Evolutionary conservation across 2,888 invertebrate species (phyloP), one percentile per base, ranked within the genome.

Genomic region (Chaetogeoica ovagalla): DNA sequence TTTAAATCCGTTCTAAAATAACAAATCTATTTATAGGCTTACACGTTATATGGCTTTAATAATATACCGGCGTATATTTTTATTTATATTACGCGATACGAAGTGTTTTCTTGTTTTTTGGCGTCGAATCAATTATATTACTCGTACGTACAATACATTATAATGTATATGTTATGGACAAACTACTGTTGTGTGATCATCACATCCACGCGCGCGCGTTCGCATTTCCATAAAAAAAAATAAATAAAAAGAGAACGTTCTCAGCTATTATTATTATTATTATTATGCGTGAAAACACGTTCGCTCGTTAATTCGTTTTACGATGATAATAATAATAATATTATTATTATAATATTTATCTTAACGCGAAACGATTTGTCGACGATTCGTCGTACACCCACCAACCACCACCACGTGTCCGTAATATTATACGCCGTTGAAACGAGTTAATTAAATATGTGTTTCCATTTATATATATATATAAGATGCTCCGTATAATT

Each of bases 361-460:
- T 57, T 3, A 59, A 23, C 15, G 37, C 74, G 17, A 74, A 74
- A 48, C 74, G 74, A 65, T 74, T 65, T 74, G 66, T 75, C 75
- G 66, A 52, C 65, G 57, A 66, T 57, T 66, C 43, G 43, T 75
- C 59, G 23, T 15, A 59, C 13, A 39, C 23, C 13, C 19, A 65
- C 74, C 37, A 52, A 65, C 74, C 37, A 52, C 48, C 48, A 13
- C 48, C 48, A 30, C 15, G 13, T 15, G 15, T 48, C 8, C 48
- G 48, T 13, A 48, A 13, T 48, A 48, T 9, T 43, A 9, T 48
- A 13, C 3, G 48, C 15, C 19, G 65, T 55, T 74, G 65, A 66
- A 65, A 74, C 39, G 74, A 74, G 65, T 74, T 74, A 66, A 74
- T 74, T 74, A 74, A 74, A 74, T 65, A n/a, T n/a, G n/a, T n/a